These are phyloP conservation scores for Chymomyza caudatula DNA, from an alignment of 2,888 invertebrate genomes.

Conservation along the genomic window DNA sequence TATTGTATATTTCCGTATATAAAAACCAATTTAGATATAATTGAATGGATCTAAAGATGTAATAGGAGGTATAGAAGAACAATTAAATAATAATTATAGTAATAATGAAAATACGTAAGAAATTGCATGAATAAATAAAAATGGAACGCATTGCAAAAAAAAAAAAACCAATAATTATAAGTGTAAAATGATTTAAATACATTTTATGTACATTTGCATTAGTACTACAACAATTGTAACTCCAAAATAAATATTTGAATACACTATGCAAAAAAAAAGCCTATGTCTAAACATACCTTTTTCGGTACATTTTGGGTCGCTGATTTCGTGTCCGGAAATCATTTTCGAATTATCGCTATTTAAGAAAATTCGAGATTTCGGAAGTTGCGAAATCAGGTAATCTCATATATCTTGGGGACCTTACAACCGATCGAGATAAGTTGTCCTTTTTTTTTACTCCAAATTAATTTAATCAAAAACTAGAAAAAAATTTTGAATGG, in stretches of 20 bases:
- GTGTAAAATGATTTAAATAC: slow-evolving; percentile 46
- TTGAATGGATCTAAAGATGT: slow-evolving; percentile 48
- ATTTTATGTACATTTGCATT: slow-evolving; percentile 57
- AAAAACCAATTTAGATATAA: slow-evolving; percentile 47
- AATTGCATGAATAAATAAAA: slow-evolving; percentile 48
- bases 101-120: slow-evolving; percentile 47
- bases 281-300: background rate
- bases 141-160: background rate
- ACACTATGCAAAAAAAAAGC: slow-evolving; percentile 13
- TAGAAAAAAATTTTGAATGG: too few relatives aligned
- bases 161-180: slow-evolving; percentile 42
- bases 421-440: too few relatives aligned
- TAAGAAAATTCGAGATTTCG: too few relatives aligned
- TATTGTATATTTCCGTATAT: slow-evolving; percentile 63
- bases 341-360: too few relatives aligned
- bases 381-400: too few relatives aligned
- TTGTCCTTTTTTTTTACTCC: too few relatives aligned
- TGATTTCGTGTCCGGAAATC: too few relatives aligned
- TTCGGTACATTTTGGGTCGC: too few relatives aligned
- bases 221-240: slow-evolving; percentile 58
- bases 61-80: slow-evolving; percentile 22
- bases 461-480: too few relatives aligned
- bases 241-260: slow-evolving; percentile 57
- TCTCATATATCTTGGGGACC: too few relatives aligned
- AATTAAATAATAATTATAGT: slow-evolving; percentile 29